These are phyloP conservation scores for Pipistrellus pygmaeus DNA, from an alignment of 2,797 vertebrate species.

Conservation along the genomic window DNA sequence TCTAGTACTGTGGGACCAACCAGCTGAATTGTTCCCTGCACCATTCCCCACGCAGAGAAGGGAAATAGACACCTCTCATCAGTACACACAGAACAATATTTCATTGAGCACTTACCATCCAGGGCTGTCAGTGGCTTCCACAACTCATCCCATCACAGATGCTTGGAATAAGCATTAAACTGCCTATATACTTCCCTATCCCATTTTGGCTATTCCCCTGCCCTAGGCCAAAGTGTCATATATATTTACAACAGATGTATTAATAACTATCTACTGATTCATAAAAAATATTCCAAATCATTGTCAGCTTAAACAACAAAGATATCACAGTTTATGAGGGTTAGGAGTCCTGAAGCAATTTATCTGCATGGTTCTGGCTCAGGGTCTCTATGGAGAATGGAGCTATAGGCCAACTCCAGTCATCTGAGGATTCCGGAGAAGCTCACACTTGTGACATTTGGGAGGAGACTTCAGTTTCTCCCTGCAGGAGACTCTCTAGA, in stretches of 20 bases:
- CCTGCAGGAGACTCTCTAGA: neutral
- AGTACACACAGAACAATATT: constrained; percentile 25
- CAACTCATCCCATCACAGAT: neutral
- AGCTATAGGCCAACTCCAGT: neutral
- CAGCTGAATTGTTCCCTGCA: neutral
- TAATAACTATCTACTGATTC: constrained; percentile 36
- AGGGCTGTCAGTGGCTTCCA: neutral
- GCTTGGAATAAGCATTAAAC: constrained; percentile 23
- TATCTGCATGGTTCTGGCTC: neutral
- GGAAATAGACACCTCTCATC: neutral
- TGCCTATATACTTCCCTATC: neutral
- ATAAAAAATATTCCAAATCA: constrained; percentile 44
- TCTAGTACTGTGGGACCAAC: neutral
- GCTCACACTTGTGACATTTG: neutral
- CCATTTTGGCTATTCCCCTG: neutral
- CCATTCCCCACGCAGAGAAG: neutral
- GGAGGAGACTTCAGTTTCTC: constrained; percentile 3
- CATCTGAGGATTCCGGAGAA: neutral
- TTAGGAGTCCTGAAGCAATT: neutral
- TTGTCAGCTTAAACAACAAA: constrained; percentile 17
- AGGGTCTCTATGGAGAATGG: neutral
- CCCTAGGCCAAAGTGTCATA: constrained; percentile 21
- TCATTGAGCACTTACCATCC: constrained; percentile 19
- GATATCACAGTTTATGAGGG: neutral
- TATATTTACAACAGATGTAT: constrained; percentile 10